Evolutionary conservation across 2,113 vertebrate species (phyloP), one percentile per base, ranked within the genome.

Genomic region (Sinocyclocheilus grahami): DNA sequence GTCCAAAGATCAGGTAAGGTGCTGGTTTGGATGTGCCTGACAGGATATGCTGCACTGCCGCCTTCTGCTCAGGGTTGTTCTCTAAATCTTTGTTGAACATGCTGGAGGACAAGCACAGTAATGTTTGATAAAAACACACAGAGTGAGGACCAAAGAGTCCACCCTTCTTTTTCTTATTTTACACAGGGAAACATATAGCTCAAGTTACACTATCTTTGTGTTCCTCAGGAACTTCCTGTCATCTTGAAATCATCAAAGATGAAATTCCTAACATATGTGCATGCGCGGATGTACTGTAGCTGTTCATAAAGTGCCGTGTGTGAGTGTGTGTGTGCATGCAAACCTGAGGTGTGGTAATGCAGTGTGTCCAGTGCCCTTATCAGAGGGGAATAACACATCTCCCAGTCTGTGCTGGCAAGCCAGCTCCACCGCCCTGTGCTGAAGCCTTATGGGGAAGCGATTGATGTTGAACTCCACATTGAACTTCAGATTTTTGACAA

Each of bases 1-100:
- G 98, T 1, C 98, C 98, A 10, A 99, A 99, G 90, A 99, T 95
- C 60, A 99, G 93, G 90, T 98, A 97, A 0, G 98, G 98, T 60
- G 97, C 96, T 0, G 98, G 98, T 42, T 95, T 95, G 79, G 97
- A 96, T 16, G 92, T 87, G 1, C 97, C 97, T 0, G 85, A 93
- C 0, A 98, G 91, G 0, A 99, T 97, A 69, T 93, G 93, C 18
- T 88, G 93, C 84, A 99, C 93, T 0, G 97, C 97, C 20, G 88
- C 91, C 13, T 90, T 78, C 91, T 99, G 98, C 88, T 98, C 95
- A 0, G 95, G 93, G 63, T 99, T 99, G 0, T 90, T 89, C 90
- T 96, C 95, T 91, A 99, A 94, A 85, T 92, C 93, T 69, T 58
- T 83, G 88, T 99, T 95, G 0, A 95, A 96, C 82, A 97, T 94